Percentiles rank a stretch among this genome's conserved stretches.
Evolutionary conservation across 2,797 vertebrate genomes (phyloP).

Genomic region (Brotogeris chrysoptera): DNA sequence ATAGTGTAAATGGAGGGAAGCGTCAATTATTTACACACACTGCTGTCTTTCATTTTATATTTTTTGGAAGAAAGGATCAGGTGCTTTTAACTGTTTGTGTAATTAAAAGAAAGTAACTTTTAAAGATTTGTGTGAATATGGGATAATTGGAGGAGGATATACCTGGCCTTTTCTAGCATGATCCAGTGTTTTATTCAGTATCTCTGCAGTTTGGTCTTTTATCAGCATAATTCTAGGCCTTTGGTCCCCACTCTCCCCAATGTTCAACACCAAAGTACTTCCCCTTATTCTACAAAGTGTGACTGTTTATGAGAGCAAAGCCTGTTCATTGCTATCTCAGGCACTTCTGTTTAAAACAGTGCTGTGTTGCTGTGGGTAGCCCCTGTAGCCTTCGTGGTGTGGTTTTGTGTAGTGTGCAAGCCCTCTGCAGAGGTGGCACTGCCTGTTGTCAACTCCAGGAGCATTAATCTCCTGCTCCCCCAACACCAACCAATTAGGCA

Average conservation of each 20-base stretch:
- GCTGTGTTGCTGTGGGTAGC: neutral
- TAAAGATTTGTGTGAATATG: neutral
- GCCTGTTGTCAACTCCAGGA: neutral
- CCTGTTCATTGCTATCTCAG: accelerated
- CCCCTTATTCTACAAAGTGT: accelerated
- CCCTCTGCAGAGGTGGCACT: neutral
- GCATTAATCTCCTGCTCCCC: neutral
- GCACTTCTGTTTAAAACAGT: accelerated
- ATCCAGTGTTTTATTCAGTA: neutral
- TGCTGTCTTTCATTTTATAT: neutral
- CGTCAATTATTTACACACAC: neutral
- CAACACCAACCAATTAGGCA: neutral
- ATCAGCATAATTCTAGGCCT: neutral
- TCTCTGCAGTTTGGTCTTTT: neutral
- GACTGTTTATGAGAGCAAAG: neutral
- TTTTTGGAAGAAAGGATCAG: neutral
- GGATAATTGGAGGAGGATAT: neutral
- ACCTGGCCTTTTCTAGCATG: neutral
- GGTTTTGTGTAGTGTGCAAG: neutral
- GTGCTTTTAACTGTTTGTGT: neutral
- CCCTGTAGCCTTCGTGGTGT: neutral
- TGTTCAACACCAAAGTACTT: neutral
- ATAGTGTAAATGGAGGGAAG: neutral
- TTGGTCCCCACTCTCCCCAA: accelerated
- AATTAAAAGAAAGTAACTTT: neutral